Conservation (phyloP, 2,888 invertebrate genomes). For the Orchestes rusci region DNA sequence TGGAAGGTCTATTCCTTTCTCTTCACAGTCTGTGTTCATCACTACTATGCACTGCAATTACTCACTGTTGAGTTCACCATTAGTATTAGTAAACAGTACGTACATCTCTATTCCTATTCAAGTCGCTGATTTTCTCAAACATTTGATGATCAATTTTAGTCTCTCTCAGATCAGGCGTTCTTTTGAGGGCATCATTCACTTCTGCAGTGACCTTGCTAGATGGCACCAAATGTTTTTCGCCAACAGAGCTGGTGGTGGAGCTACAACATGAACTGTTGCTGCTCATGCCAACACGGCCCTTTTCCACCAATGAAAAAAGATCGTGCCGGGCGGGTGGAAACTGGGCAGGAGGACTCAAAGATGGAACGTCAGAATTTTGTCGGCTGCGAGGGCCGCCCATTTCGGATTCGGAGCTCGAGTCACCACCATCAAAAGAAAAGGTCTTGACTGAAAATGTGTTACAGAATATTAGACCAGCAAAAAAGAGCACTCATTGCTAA, state of each 20-base stretch:
- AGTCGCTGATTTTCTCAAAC: conserved; percentile 46
- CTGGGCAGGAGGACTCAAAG: conserved; percentile 42
- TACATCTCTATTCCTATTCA: conserved; percentile 64
- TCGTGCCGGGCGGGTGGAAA: conserved; percentile 38
- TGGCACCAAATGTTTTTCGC: conserved; percentile 36
- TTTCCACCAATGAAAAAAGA: conserved; percentile 48
- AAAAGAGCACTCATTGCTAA: neutral
- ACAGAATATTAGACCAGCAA: neutral
- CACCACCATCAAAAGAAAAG: conserved; percentile 57
- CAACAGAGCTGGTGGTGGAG: conserved; percentile 50
- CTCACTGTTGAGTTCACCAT: neutral
- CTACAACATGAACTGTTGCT: conserved; percentile 49
- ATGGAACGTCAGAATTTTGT: conserved; percentile 28
- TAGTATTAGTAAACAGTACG: too few species aligned
- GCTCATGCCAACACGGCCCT: conserved; percentile 45
- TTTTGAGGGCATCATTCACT: conserved; percentile 33
- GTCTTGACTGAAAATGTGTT: conserved; percentile 46
- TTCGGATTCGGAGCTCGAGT: conserved; percentile 70
- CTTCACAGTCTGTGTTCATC: conserved; percentile 41
- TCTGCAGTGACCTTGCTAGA: conserved; percentile 38
- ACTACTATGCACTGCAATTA: conserved; percentile 47
- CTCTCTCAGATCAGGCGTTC: conserved; percentile 47
- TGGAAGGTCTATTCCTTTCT: conserved; percentile 38
- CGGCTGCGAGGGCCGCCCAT: conserved; percentile 35
- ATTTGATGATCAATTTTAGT: conserved; percentile 56